Percentiles rank a stretch among this genome's conserved stretches.
Evolutionary conservation across 37 sponge, comb jelly and placozoan species (phyloP).

Genomic region (Agelas oroides): DNA sequence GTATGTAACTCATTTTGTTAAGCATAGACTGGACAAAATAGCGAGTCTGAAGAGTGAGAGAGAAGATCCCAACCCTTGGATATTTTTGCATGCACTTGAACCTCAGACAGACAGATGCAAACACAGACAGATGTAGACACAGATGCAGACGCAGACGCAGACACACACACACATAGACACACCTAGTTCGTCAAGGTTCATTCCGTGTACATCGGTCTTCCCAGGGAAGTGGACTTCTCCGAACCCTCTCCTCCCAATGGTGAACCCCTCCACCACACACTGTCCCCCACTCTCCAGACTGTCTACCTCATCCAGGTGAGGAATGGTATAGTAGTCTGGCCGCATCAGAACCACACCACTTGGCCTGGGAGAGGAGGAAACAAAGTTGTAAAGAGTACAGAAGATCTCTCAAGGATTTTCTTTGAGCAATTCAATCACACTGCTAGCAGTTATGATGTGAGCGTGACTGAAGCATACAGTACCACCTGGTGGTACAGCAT

Average conservation of each 20-base stretch:
- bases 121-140: no score
- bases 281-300: background rate
- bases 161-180: background rate
- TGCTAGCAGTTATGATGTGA: no score
- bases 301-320: conserved; percentile 69
- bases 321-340: conserved; percentile 75
- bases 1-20: no score
- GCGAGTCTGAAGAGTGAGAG: no score
- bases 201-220: conserved; percentile 71
- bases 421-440: no score
- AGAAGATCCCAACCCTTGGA: background rate
- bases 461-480: no score
- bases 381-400: no score
- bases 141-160: no score
- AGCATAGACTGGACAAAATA: no score
- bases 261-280: conserved; percentile 69
- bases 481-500: no score
- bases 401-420: no score
- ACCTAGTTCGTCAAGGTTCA: conserved; percentile 90
- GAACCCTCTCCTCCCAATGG: conserved; percentile 67
- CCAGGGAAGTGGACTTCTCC: conserved; percentile 80
- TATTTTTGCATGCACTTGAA: background rate
- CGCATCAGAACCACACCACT: conserved; percentile 20
- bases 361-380: background rate
- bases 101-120: no score